Evolutionary conservation across 2,888 invertebrate species (phyloP), one percentile per base, ranked within the genome.

Genomic region (Ophraella communa): DNA sequence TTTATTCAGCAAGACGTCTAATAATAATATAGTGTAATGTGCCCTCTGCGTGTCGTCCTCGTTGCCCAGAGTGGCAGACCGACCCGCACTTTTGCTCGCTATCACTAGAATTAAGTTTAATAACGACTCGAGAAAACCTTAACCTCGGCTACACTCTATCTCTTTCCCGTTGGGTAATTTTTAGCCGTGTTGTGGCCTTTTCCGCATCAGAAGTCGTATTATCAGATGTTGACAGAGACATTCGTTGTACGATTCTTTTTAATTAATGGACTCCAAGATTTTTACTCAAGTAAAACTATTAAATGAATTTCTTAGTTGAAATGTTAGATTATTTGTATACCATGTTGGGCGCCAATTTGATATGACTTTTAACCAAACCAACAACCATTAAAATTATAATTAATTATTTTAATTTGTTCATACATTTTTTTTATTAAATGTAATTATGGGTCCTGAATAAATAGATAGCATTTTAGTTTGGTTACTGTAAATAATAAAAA

Each of bases 21-120:
- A 65, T 62, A 65, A 65, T 65, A 65, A 65, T 47, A 35, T 51
- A 54, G 58, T 49, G 55, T 58, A 65, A 65, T 62, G 58, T 44
- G 58, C 47, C 62, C 65, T 58, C 55, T 57, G 65, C 60, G 63
- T 57, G 66, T 57, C 60, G 60, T 60, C 52, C 23, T 11, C 45
- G 44, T 33, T 10, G 59, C 52, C n/a, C 51, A 55, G 47, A 62
- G 62, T 57, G 56, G 60, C 54, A 44, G 56, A 44, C 66, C 59
- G 52, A 55, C 52, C 61, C 45, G 63, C 60, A 63, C 66, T 59
- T 49, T 57, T 45, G 49, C 33, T 47, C 24, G 44, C 57, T 58
- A 58, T 64, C 63, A 47, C 64, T 30, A 42, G 61, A 57, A 64
- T 57, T 39, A 64, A 66, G 54, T 61, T 66, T 62, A 51, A 59